Conservation (phyloP, 2,888 invertebrate species). For the Mayetiola destructor region DNA sequence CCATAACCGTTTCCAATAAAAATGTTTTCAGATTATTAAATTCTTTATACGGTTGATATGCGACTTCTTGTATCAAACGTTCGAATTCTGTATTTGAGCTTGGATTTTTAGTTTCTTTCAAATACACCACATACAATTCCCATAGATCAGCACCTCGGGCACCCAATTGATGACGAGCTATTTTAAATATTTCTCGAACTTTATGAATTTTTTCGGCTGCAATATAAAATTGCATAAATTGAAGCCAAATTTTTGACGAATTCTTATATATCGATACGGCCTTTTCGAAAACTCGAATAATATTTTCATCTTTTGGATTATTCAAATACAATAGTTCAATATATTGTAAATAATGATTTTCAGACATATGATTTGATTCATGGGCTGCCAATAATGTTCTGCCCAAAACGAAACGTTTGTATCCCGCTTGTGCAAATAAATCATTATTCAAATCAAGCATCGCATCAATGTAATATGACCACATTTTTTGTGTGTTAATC, state of each 20-base stretch:
- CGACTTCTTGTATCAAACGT: conserved; percentile 21
- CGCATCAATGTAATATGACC: conserved; percentile 42
- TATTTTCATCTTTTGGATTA: conserved; percentile 19
- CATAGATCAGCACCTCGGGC: conserved; percentile 24
- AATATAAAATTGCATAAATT: conserved; percentile 37
- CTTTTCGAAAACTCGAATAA: conserved; percentile 24
- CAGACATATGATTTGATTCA: conserved; percentile 35
- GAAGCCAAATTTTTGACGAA: conserved; percentile 39
- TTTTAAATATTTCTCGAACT: conserved; percentile 33
- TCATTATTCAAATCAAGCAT: conserved; percentile 41
- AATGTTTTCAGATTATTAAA: conserved; percentile 26
- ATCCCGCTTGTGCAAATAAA: conserved; percentile 32
- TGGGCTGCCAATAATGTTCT: conserved; percentile 39
- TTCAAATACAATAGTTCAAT: conserved; percentile 28
- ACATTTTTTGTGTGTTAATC: conserved; percentile 39
- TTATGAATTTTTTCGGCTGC: conserved; percentile 32
- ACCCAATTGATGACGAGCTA: conserved; percentile 25
- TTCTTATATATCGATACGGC: conserved; percentile 36
- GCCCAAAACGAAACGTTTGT: conserved; percentile 38
- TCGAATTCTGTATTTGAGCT: not conserved
- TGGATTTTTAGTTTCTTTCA: not conserved
- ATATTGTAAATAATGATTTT: conserved; percentile 38
- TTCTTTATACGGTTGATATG: conserved; percentile 22
- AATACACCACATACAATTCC: conserved; percentile 17
- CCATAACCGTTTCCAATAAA: conserved; percentile 25